A percentile compares a stretch with the other conserved stretches of the same genome.
phyloP scores from a whole-genome alignment of 64 coral and sea anemone genomes.

The Porites lutea region DNA sequence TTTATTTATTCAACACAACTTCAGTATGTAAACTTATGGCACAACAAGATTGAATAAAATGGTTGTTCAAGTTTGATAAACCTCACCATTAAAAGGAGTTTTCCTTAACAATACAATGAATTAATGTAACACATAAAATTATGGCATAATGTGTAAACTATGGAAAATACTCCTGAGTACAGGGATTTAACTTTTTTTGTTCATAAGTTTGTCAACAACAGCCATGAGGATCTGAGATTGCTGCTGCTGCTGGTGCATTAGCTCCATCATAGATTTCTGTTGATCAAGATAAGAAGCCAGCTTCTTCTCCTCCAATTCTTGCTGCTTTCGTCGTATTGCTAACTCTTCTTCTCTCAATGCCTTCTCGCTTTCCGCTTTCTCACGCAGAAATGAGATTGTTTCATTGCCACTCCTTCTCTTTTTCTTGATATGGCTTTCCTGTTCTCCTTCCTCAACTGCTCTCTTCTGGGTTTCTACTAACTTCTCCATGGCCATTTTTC shows the following conservation, averaged over 20 bases:
- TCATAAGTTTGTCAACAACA: conserved; percentile 67
- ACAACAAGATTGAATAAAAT: conserved; percentile 65
- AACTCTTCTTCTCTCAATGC: conserved; percentile 54
- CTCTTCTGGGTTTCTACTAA: neutral
- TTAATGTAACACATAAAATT: conserved; percentile 51
- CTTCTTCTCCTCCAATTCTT: conserved; percentile 42
- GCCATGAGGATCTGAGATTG: conserved; percentile 58
- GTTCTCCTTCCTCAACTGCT: conserved; percentile 27
- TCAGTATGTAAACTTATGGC: conserved; percentile 55
- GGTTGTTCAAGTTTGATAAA: conserved; percentile 58
- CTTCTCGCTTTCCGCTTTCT: conserved; percentile 34
- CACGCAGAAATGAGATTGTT: conserved; percentile 48
- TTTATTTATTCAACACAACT: conserved; percentile 66
- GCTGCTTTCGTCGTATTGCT: conserved; percentile 43
- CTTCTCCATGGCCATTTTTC: conserved; percentile 53
- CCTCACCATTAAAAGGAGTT: conserved; percentile 46
- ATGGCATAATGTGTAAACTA: conserved; percentile 42
- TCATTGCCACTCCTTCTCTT: conserved; percentile 49
- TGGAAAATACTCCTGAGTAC: conserved; percentile 51
- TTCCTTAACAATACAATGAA: conserved; percentile 58
- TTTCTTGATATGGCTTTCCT: conserved; percentile 48
- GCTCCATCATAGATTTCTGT: conserved; percentile 47
- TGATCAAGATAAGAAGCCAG: conserved; percentile 8
- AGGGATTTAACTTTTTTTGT: conserved; percentile 61
- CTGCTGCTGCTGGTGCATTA: conserved; percentile 54